A percentile compares a stretch with the other conserved stretches of the same genome.
phyloP scores from a whole-genome alignment of 2,888 invertebrate species.

The Deroplatys truncata region DNA sequence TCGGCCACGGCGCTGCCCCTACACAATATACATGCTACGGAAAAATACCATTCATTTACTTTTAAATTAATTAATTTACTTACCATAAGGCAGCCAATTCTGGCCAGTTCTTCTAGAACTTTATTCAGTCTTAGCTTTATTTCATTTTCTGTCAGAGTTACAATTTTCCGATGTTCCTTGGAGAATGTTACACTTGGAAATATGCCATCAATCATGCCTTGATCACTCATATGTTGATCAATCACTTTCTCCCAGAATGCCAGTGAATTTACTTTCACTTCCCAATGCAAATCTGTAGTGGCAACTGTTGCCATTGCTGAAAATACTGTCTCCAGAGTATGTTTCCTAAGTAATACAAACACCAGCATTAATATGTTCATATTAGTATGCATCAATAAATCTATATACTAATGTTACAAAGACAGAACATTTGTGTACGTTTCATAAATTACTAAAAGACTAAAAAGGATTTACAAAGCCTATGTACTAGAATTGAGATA shows the following conservation, averaged over 20 bases:
- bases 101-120: conserved; percentile 62
- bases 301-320: conserved; percentile 63
- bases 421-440: too few species aligned
- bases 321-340: conserved; percentile 54
- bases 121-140: conserved; percentile 60
- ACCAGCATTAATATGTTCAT: not conserved
- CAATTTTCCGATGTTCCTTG: conserved; percentile 71
- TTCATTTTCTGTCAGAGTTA: conserved; percentile 64
- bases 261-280: conserved; percentile 69
- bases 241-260: conserved; percentile 70
- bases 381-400: too few species aligned
- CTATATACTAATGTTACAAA: too few species aligned
- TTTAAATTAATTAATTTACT: not conserved
- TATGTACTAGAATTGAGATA: too few species aligned
- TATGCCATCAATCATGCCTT: conserved; percentile 79
- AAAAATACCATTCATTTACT: too few species aligned
- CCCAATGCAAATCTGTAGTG: conserved; percentile 74
- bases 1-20: too few species aligned
- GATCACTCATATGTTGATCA: conserved; percentile 59
- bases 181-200: conserved; percentile 79
- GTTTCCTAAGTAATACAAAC: conserved; percentile 35
- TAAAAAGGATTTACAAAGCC: too few species aligned
- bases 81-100: conserved; percentile 64
- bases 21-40: too few species aligned
- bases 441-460: too few species aligned